Percentiles rank a stretch among this genome's conserved stretches.
Conservation (phyloP, 1,140 invertebrate species). For the Maconellicoccus hirsutus region DNA sequence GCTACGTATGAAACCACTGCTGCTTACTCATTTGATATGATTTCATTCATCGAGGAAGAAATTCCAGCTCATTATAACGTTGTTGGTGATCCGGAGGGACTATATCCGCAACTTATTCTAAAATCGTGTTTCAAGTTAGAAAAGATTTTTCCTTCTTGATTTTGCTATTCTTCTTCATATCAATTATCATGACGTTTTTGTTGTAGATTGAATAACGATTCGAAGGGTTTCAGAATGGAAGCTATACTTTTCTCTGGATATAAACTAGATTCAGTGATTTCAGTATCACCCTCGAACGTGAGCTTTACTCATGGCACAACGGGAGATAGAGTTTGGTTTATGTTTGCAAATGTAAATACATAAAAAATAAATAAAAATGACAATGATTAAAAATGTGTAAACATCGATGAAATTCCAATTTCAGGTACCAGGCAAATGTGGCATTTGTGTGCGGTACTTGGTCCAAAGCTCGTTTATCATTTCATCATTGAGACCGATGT, state of each 20-base stretch:
- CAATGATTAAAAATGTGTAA: too few species aligned
- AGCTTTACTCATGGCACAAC: slow-evolving; percentile 40
- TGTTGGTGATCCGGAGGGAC: slow-evolving; percentile 47
- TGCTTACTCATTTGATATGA: slow-evolving; percentile 41
- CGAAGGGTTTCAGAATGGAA: slow-evolving; percentile 46
- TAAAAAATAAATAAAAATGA: background rate
- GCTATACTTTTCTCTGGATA: slow-evolving; percentile 50
- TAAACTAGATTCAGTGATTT: slow-evolving; percentile 40
- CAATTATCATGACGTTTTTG: slow-evolving; percentile 27
- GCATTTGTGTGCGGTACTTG: background rate
- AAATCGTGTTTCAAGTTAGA: slow-evolving; percentile 47
- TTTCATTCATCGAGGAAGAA: slow-evolving; percentile 45
- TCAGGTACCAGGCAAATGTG: background rate
- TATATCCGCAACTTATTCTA: slow-evolving; percentile 44
- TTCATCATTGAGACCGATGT: slow-evolving; percentile 2
- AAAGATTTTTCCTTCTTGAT: too few species aligned
- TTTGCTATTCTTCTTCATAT: too few species aligned
- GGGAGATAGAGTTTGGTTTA: slow-evolving; percentile 48
- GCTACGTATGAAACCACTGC: slow-evolving; percentile 44
- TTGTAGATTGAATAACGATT: slow-evolving; percentile 45
- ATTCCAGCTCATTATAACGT: slow-evolving; percentile 45
- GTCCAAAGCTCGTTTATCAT: slow-evolving; percentile 7
- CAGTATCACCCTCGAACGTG: slow-evolving; percentile 41
- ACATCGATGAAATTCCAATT: background rate
- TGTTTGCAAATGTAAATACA: slow-evolving; percentile 44